Evolutionary conservation across 2,888 invertebrate species (phyloP), one percentile per base, ranked within the genome.

Genomic region (Augochlorella aurata): DNA sequence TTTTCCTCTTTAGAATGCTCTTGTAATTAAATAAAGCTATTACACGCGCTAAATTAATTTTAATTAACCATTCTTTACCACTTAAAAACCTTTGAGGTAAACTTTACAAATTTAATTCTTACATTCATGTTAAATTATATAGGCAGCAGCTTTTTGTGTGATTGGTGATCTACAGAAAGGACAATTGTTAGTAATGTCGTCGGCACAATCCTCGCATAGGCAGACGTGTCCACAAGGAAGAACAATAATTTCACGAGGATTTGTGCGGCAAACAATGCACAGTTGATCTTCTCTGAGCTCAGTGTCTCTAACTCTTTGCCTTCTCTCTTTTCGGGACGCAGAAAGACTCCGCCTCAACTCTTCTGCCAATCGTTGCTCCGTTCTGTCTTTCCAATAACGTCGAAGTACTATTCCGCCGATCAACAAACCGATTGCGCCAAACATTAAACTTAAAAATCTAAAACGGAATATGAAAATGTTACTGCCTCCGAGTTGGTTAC

Each of bases 161-260:
- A 98, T 97, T 81, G 92, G 91, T 86, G 95, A 94, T 86, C 98
- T 95, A 93, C 98, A 98, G 49, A 98, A 95, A 0, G 98, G 98
- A 90, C 98, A 98, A 72, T 93, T 93, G 80, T 95, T 95, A 21
- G 94, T 94, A 79, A 98, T 96, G 90, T 96, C 95, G 84, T 96
- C 95, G 2, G 94, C 93, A 92, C 98, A 98, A 92, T 98, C 97
- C 92, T 97, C 97, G 92, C 98, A 98, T 47, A 98, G 94, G 90
- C 98, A 98, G 9, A 98, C 97, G 93, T 98, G 98, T 0, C 98
- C 98, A 93, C 98, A 98, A 0, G 98, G 97, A 82, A 98, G 93
- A 74, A 98, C 94, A 88, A 98, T 97, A 61, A 98, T 96, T 96
- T 98, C 98, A 90, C 97, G 96, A 0, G 97, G 97, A 94, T 97